A percentile compares a stretch with the other conserved stretches of the same genome.
These are phyloP conservation scores for Arbacia lixula DNA, from an alignment of 53 echinoderm and acorn worm genomes.

Conservation along the genomic window DNA sequence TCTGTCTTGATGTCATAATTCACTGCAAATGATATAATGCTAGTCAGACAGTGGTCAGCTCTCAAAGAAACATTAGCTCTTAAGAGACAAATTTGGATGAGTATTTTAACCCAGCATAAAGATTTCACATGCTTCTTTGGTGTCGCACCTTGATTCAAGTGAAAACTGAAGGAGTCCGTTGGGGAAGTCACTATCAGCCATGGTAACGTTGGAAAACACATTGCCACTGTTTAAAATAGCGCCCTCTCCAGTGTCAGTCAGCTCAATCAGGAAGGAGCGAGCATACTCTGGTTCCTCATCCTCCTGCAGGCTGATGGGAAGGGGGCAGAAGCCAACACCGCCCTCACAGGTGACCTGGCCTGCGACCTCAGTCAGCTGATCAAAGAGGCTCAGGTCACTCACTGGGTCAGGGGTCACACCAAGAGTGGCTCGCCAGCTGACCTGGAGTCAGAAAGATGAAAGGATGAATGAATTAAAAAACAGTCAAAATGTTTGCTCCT, in stretches of 20 bases:
- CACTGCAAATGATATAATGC: not conserved
- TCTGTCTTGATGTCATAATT: no score
- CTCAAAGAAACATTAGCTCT: no score
- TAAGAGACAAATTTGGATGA: no score
- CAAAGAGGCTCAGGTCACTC: slow-evolving; percentile 65
- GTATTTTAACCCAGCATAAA: not conserved
- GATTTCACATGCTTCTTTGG: no score
- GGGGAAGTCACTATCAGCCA: slow-evolving; percentile 94
- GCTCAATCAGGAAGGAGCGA: slow-evolving; percentile 81
- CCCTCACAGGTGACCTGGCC: slow-evolving; percentile 72
- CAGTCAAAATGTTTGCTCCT: no score
- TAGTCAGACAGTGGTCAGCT: no score
- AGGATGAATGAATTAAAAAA: no score
- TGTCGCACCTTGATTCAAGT: slow-evolving; percentile 71
- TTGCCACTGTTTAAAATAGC: slow-evolving; percentile 64
- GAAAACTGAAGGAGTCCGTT: slow-evolving; percentile 87
- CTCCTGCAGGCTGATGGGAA: slow-evolving; percentile 73
- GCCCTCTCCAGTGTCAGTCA: slow-evolving; percentile 79
- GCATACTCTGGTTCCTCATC: slow-evolving; percentile 95
- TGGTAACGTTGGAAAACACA: slow-evolving; percentile 77
- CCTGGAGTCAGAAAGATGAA: no score
- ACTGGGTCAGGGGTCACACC: slow-evolving; percentile 64
- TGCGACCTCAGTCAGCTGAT: slow-evolving; percentile 70
- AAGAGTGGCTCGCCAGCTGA: slow-evolving; percentile 84
- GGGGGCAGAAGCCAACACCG: slow-evolving; percentile 60